A percentile compares a stretch with the other conserved stretches of the same genome.
phyloP scores from a whole-genome alignment of 1,140 invertebrate species.

The Drosophila arawakana region DNA sequence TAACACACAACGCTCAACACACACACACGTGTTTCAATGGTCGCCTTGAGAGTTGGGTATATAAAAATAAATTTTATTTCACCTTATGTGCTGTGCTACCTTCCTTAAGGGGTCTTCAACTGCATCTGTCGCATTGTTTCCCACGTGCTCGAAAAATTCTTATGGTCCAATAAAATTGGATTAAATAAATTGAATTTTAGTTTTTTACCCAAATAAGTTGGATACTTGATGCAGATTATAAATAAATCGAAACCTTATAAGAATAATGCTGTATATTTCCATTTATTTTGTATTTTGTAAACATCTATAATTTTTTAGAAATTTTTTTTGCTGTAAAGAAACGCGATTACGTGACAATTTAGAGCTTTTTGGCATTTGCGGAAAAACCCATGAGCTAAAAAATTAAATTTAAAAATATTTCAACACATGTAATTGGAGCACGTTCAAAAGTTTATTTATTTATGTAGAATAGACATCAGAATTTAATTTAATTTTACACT shows the following conservation, averaged over 20 bases:
- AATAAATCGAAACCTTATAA: no score
- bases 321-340: no score
- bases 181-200: background rate
- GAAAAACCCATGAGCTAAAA: no score
- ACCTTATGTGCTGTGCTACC: slow-evolving; percentile 1
- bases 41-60: slow-evolving; percentile 25
- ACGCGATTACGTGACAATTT: no score
- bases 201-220: background rate
- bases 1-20: slow-evolving; percentile 13
- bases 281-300: no score
- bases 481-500: background rate
- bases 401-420: background rate
- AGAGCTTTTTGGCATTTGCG: no score
- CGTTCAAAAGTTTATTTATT: no score
- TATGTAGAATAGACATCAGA: background rate
- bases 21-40: slow-evolving; percentile 15
- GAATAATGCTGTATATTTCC: no score
- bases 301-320: no score
- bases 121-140: slow-evolving; percentile 22
- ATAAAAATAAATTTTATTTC: slow-evolving; percentile 11
- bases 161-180: background rate
- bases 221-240: no score
- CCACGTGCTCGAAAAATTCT: slow-evolving; percentile 1
- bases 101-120: slow-evolving; percentile 4
- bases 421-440: background rate